Evolutionary conservation across 2,888 invertebrate species (phyloP), one percentile per base, ranked within the genome.

Genomic region (Scaptomyza caliginosa): DNA sequence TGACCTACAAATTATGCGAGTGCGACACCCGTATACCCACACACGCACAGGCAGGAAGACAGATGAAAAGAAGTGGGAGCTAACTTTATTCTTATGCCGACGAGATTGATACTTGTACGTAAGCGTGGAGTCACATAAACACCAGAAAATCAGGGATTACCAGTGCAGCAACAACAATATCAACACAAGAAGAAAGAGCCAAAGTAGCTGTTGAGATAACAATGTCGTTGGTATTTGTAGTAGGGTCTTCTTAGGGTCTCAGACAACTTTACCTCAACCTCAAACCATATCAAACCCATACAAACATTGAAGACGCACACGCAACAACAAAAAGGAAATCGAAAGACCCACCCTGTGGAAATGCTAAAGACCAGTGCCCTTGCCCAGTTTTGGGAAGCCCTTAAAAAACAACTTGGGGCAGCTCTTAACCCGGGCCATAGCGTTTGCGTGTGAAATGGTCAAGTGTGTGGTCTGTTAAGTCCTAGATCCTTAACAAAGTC

Each of bases 1-100:
- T 82, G 86, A 86, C 88, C 86, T 74, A 86, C 84, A 86, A 86
- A 86, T 88, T 86, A 84, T 84, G 73, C 86, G 71, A 72, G 68
- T 66, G 69, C 66, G 83, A 70, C 86, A 81, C 68, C 65, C 69
- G 19, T 23, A n/a, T 23, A 43, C 42, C 42, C 49, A 40, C 40
- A 54, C 36, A 28, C 43, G 56, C 39, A 46, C 39, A 50, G 24
- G 49, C 36, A 19, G 10, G 3, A 13, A 26, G 16, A 30, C 17
- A 38, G 17, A 36, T 24, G 38, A 24, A n/a, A n/a, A 34, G 13
- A 38, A 17, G 3, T 17, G 13, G 13, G 10, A n/a, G 43, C 43
- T 32, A 24, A 13, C 28, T 55, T 54, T 43, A 42, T 50, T 55
- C 50, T 60, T 42, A 39, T 55, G 50, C 36, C 36, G 43, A 50